Conservation (phyloP, 2,888 invertebrate genomes). For the Cetonia aurata region DNA sequence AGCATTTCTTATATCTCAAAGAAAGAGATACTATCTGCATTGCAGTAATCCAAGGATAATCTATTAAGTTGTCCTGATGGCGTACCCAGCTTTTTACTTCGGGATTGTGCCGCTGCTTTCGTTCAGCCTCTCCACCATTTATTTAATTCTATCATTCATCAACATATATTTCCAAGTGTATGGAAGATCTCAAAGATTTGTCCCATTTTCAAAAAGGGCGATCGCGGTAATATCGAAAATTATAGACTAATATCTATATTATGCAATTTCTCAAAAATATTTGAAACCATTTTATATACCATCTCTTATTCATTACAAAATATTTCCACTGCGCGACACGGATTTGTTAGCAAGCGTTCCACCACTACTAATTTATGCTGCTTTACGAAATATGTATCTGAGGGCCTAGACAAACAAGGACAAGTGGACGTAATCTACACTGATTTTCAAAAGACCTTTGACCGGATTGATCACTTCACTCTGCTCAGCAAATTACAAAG, state of each 20-base stretch:
- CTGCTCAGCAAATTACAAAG: background rate
- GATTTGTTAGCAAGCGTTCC: conserved; percentile 9
- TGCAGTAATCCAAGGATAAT: too few species aligned
- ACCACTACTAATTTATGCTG: background rate
- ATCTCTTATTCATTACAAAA: background rate
- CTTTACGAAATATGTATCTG: conserved; percentile 9
- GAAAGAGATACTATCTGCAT: too few species aligned
- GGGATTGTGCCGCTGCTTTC: too few species aligned
- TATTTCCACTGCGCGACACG: background rate
- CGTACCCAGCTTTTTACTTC: too few species aligned
- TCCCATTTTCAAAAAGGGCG: too few species aligned
- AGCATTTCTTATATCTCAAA: too few species aligned
- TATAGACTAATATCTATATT: too few species aligned
- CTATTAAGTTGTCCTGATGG: too few species aligned
- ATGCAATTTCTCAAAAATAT: conserved; percentile 7
- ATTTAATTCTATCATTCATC: conserved; percentile 7
- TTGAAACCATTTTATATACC: conserved; percentile 5
- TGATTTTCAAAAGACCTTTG: conserved; percentile 21
- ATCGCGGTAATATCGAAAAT: too few species aligned
- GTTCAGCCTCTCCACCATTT: background rate
- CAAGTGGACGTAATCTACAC: conserved; percentile 14
- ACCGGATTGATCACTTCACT: background rate
- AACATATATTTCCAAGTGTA: too few species aligned
- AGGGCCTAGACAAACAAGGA: background rate
- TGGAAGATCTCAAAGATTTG: too few species aligned